Base-by-base conservation (phyloP, 1,140 invertebrate species). In the Tribolium castaneum region DNA sequence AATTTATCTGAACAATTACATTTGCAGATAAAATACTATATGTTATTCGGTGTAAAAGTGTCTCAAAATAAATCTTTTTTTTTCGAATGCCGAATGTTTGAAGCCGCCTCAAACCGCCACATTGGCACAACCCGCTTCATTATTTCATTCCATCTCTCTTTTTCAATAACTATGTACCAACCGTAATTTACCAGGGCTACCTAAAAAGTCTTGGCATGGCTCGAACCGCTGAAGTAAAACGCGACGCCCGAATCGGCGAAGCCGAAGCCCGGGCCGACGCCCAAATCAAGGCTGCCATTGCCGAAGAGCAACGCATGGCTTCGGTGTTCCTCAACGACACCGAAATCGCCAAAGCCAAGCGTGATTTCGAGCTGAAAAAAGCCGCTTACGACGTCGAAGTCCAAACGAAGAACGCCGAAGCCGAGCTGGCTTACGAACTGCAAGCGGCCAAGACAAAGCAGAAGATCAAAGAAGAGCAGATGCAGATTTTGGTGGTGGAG, bases 331-430 rank as follows among this genome's bases (percentile, higher is more conserved):
- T 96, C 0, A 99, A 99, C 87, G 97, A 99, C 85, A 97, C 96
- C 1, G 97, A 99, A 87, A 98, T 99, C 76, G 96, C 97, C 0
- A 98, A 99, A 88, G 95, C 97, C 0, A 94, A 98, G 84, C 88
- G 97, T 82, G 97, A 99, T 88, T 99, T 99, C 87, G 97, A 99
- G 88, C 86, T 99, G 56, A 99, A 99, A 87, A 98, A 99, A 87
- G 97, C 98, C 12, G 94, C 95, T 12, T 99, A 99, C 86, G 98
- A 99, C 87, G 93, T 97, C 78, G 97, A 99, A 91, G 97, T 99
- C 35, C 95, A 98, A 87, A 97, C 97, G 3, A 99, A 98, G 87
- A 91, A 89, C 87, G 97, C 97, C 25, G 95, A 98, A 88, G 97
- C 97, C 13, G 96, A 99, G 86, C 92, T 99, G 91, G 97, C 97